Evolutionary conservation across 2,888 invertebrate species (phyloP).

Genomic region (Orthosia gothica): DNA sequence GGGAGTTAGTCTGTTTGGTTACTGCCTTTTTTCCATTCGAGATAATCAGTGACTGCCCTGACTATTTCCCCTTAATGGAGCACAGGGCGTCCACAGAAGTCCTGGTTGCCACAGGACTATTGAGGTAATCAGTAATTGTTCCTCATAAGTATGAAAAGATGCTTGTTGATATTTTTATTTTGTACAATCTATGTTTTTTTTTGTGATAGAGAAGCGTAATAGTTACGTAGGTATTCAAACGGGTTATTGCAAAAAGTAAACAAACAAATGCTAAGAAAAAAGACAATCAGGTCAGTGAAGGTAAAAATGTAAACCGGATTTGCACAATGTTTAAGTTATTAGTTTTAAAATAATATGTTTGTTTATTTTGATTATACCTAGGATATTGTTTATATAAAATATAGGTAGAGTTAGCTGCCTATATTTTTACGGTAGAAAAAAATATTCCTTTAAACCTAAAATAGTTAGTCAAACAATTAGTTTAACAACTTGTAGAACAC

Average conservation of each 20-base stretch:
- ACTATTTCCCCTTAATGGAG: too few species aligned
- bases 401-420: too few species aligned
- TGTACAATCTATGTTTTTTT: neutral
- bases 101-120: too few species aligned
- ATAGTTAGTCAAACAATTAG: neutral
- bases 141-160: neutral
- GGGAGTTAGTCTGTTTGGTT: neutral
- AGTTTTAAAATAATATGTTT: neutral
- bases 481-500: too few species aligned
- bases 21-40: neutral
- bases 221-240: slow-evolving; percentile 8
- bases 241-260: slow-evolving; percentile 37
- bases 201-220: neutral
- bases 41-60: neutral
- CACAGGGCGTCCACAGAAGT: too few species aligned
- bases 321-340: slow-evolving; percentile 5
- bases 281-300: neutral
- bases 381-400: too few species aligned
- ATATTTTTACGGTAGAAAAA: too few species aligned
- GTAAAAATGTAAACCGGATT: slow-evolving; percentile 4
- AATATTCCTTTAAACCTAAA: neutral
- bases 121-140: neutral
- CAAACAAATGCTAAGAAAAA: slow-evolving; percentile 8
- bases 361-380: neutral
- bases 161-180: neutral